Evolutionary conservation across 1,140 invertebrate genomes (phyloP).

Genomic region (Brachionus paranguensis): DNA sequence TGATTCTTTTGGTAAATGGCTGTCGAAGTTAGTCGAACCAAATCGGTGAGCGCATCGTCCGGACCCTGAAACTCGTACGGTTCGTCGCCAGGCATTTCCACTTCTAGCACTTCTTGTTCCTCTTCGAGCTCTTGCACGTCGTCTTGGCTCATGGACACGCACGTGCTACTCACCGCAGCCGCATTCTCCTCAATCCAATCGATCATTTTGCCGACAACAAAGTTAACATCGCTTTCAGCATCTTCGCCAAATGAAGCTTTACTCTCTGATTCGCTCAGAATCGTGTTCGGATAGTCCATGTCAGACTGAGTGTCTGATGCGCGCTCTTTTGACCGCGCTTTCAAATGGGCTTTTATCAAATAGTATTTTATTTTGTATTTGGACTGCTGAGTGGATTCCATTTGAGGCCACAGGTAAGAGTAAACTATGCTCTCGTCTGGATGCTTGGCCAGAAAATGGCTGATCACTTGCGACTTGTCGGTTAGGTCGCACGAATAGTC

Average conservation of each 20-base stretch:
- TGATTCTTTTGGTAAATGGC: conserved; percentile 10
- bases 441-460: conserved; percentile 26
- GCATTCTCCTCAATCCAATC: neutral
- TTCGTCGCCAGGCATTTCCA: conserved; percentile 26
- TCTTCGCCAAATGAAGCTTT: too few species aligned
- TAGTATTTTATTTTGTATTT: conserved; percentile 37
- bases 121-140: conserved; percentile 37
- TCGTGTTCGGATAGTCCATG: neutral
- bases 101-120: conserved; percentile 33
- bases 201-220: neutral
- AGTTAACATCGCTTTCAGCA: neutral
- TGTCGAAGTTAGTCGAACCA: neutral
- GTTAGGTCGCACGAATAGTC: conserved; percentile 37
- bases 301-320: neutral
- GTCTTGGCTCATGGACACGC: neutral
- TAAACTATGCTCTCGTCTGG: conserved; percentile 35
- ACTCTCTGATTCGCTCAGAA: neutral
- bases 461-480: conserved; percentile 14
- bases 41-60: neutral
- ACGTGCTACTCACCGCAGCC: too few species aligned
- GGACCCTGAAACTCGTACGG: neutral
- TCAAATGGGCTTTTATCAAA: conserved; percentile 30
- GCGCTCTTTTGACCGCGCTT: neutral
- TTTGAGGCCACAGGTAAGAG: conserved; percentile 30
- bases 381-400: neutral